phyloP scores from a whole-genome alignment of 2,888 invertebrate genomes.

The Onchidella celtica region DNA sequence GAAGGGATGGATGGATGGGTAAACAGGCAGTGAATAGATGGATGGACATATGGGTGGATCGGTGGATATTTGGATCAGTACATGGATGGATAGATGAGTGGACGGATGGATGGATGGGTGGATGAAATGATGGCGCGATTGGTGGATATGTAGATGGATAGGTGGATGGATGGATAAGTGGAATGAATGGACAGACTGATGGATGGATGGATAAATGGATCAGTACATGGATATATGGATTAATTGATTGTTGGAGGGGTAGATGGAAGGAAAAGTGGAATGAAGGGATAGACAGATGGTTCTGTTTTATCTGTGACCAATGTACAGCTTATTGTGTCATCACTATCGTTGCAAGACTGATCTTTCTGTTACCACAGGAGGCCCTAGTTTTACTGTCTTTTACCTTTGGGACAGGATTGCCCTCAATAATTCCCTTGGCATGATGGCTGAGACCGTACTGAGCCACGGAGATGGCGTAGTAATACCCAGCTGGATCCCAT shows the following conservation, averaged over 20 bases:
- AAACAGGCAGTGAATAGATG: neutral
- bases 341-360: too few species aligned
- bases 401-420: constrained; percentile 87
- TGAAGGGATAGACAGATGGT: neutral
- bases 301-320: too few species aligned
- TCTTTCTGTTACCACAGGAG: too few species aligned
- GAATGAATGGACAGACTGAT: neutral
- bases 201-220: neutral
- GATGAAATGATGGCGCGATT: neutral
- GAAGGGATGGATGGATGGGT: neutral
- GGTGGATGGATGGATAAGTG: neutral
- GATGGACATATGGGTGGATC: neutral
- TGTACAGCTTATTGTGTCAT: too few species aligned
- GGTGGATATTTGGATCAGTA: neutral
- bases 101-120: neutral
- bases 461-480: constrained; percentile 98
- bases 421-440: constrained; percentile 94
- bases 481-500: constrained; percentile 97
- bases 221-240: neutral
- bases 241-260: neutral
- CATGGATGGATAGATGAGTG: neutral
- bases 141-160: neutral
- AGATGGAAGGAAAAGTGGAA: neutral
- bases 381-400: too few species aligned
- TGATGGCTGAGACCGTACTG: constrained; percentile 99